Evolutionary conservation across 2,888 invertebrate genomes (phyloP), one percentile per base, ranked within the genome.

Genomic region (Galerucella calmariensis): DNA sequence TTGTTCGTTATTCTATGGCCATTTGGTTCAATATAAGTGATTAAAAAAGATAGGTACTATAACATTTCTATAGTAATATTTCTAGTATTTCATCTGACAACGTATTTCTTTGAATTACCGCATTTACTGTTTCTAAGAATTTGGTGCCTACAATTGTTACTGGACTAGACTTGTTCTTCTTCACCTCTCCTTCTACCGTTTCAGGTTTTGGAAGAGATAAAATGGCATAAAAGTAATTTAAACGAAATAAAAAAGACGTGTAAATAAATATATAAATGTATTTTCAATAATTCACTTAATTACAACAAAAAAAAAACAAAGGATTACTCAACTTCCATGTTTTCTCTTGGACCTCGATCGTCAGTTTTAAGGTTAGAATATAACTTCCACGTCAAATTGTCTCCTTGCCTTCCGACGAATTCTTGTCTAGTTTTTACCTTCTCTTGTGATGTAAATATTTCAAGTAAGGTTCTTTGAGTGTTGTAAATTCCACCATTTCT

Each of bases 301-400:
- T 20, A 56, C 10, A 56, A 20, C 16, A 56, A 20, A 2, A 56
- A 20, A 2, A 56, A 16, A 14, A 61, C 14, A 56, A 67, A 10
- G 11, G 44, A 41, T 77, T 76, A 83, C 75, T 85, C 86, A 56
- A 84, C 84, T 79, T 86, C 86, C 83, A 86, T 86, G 8, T 80
- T 82, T 59, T 86, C 87, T 69, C 88, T 86, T 1, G 87, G 87
- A 67, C 86, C 87, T 53, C 89, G 80, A 59, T 86, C 85, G 11
- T 88, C 88, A 69, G 87, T 86, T 79, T 91, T 91, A 61, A 95
- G 87, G 81, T 95, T 94, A 0, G 93, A 91, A 87, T 96, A 96
- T 2, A 96, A 86, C 77, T 92, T 93, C 0, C 95, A 94, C 59
- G 91, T 87, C 12, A 90, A 87, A 12, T 92, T 90, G 4, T 89